These are phyloP conservation scores for Panulirus ornatus DNA, from an alignment of 1,140 invertebrate species.

Conservation along the genomic window DNA sequence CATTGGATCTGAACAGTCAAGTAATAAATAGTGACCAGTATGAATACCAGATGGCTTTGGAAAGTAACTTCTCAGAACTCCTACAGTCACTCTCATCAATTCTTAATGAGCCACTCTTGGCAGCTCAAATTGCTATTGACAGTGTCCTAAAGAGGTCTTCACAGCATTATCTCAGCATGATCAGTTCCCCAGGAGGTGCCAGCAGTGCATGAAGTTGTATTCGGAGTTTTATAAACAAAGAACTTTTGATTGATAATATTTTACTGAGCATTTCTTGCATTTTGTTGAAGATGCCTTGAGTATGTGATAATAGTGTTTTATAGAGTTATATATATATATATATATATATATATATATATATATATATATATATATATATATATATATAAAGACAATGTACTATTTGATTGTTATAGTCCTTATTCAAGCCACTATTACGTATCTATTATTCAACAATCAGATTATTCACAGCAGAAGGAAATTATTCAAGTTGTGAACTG, in stretches of 20 bases:
- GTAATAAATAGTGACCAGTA: constrained; percentile 91
- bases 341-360: constrained; percentile 51
- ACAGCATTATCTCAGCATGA: constrained; percentile 72
- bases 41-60: constrained; percentile 92
- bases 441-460: no score
- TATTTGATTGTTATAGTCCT: no score
- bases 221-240: background rate
- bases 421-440: no score
- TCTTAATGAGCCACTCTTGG: constrained; percentile 74
- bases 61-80: constrained; percentile 91
- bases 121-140: constrained; percentile 67
- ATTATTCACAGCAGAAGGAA: no score
- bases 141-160: constrained; percentile 71
- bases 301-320: background rate
- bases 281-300: constrained; percentile 16
- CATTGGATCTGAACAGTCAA: constrained; percentile 91
- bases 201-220: constrained; percentile 50
- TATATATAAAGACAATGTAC: constrained; percentile 20
- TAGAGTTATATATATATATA: constrained; percentile 33
- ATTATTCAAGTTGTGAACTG: no score
- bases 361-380: constrained; percentile 49
- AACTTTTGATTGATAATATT: background rate
- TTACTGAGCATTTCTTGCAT: background rate
- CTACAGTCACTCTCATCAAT: constrained; percentile 85
- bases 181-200: constrained; percentile 70